Evolutionary conservation across 2,797 vertebrate species (phyloP), one percentile per base, ranked within the genome.

Genomic region (Sebastes itinus): DNA sequence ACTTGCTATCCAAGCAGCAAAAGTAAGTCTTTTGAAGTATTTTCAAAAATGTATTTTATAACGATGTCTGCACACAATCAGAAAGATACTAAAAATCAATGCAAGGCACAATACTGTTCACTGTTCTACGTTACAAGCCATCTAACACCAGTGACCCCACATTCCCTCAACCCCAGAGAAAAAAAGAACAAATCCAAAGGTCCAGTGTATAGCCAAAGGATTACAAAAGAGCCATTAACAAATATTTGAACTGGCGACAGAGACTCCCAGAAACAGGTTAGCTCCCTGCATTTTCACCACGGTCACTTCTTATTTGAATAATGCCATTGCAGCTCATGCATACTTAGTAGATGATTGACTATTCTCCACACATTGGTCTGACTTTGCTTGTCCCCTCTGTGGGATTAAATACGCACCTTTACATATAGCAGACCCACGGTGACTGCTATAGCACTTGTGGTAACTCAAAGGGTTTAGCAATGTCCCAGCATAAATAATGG

Each of bases 221-320:
- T 78, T 82, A 80, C 72, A 62, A 58, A 75, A 55, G 27, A 62
- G 30, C 69, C 60, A 86, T 70, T 82, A 62, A 38, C 22, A 80
- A 62, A 87, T 75, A 87, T 87, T 79, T 88, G 75, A 80, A 74
- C 71, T 58, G 80, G 72, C 58, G 60, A 70, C 59, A 84, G 64
- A 83, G 61, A 63, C 71, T 68, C 52, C 64, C 30, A 72, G 75
- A 86, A 84, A 69, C 82, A 80, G 81, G 71, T 85, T 54, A 38
- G 66, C 46, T 72, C n/a, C 32, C 64, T 80, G 74, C 73, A 58
- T 77, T 70, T 80, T 78, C 67, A 82, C 77, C 70, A 65, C 7
- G 59, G 82, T 69, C 83, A 64, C 16, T 6, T 52, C 76, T 83
- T 52, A 85, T 90, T 83, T 89, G 83, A 92, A 89, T 89, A 87